phyloP scores from a whole-genome alignment of 2,113 vertebrate genomes.

The Chionis minor region DNA sequence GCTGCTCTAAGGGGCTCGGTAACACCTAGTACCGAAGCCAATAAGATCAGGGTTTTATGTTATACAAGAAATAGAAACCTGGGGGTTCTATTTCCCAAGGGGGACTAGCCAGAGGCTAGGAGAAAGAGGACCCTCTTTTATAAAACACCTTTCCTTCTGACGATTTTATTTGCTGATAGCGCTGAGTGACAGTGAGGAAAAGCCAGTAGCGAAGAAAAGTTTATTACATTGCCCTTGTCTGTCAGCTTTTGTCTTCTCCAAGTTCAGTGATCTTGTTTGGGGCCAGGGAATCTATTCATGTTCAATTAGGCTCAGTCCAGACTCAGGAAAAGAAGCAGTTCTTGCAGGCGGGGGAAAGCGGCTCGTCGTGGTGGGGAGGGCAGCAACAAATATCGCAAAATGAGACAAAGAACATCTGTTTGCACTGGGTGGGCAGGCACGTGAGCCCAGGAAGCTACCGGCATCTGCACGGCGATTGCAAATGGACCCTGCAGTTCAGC shows the following conservation, averaged over 20 bases:
- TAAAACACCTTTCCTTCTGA: not conserved
- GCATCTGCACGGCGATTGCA: not conserved
- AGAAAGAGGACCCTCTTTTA: not conserved
- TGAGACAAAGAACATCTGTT: conserved; percentile 9
- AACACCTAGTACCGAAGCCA: not conserved
- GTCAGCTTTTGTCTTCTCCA: not conserved
- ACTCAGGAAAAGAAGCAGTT: not conserved
- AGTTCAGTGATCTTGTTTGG: not conserved
- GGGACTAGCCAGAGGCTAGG: not conserved
- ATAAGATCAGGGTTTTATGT: not conserved
- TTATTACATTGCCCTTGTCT: not conserved
- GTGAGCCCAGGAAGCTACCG: not conserved
- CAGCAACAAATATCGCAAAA: not conserved
- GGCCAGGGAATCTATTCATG: not conserved
- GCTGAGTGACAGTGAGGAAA: not conserved
- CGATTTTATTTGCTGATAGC: not conserved
- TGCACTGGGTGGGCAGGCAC: not conserved
- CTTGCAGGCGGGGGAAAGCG: not conserved
- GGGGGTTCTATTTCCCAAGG: not conserved
- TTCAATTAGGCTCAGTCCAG: not conserved
- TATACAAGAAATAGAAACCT: not conserved
- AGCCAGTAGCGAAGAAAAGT: not conserved
- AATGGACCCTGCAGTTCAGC: not conserved
- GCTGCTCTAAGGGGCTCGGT: not conserved
- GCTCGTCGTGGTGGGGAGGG: not conserved